Percentiles rank a stretch among this genome's conserved stretches.
Conservation (phyloP, 2,113 vertebrate species). For the Sylvietta virens region DNA sequence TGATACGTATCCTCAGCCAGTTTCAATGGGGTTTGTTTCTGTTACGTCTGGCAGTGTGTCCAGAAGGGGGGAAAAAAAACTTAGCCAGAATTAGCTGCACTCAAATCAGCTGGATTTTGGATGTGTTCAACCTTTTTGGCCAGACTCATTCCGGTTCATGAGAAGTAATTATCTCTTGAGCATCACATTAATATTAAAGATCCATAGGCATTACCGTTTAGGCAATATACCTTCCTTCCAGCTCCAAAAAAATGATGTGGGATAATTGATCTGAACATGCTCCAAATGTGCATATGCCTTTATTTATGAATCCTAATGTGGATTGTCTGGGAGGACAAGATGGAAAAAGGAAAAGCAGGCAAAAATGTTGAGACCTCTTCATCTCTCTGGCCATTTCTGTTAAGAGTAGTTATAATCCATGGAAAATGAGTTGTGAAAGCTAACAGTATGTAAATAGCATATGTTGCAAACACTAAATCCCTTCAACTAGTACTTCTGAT, state of each 20-base stretch:
- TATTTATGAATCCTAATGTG: slow-evolving; percentile 56
- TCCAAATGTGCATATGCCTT: slow-evolving; percentile 58
- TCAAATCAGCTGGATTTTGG: slow-evolving; percentile 53
- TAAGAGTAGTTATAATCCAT: neutral
- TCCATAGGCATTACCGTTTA: slow-evolving; percentile 40
- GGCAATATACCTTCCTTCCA: slow-evolving; percentile 46
- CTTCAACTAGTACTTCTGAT: neutral
- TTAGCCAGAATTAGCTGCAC: slow-evolving; percentile 36
- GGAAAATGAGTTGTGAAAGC: slow-evolving; percentile 40
- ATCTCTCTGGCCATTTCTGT: neutral
- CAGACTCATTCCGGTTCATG: slow-evolving; percentile 47
- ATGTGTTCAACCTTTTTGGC: slow-evolving; percentile 50
- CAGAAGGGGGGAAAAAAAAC: neutral
- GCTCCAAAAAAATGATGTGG: slow-evolving; percentile 14
- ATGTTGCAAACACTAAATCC: neutral
- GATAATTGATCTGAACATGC: slow-evolving; percentile 53
- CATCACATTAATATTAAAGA: slow-evolving; percentile 62
- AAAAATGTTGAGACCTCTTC: slow-evolving; percentile 16
- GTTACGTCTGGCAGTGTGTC: slow-evolving; percentile 57
- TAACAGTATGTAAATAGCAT: neutral
- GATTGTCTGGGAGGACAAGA: slow-evolving; percentile 34
- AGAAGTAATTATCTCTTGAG: slow-evolving; percentile 62
- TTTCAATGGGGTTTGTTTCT: slow-evolving; percentile 41
- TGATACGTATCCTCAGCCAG: slow-evolving; percentile 38
- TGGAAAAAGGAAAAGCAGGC: neutral